Evolutionary conservation across 2,797 vertebrate genomes (phyloP).

Genomic region (Myioborus melanocephalus): DNA sequence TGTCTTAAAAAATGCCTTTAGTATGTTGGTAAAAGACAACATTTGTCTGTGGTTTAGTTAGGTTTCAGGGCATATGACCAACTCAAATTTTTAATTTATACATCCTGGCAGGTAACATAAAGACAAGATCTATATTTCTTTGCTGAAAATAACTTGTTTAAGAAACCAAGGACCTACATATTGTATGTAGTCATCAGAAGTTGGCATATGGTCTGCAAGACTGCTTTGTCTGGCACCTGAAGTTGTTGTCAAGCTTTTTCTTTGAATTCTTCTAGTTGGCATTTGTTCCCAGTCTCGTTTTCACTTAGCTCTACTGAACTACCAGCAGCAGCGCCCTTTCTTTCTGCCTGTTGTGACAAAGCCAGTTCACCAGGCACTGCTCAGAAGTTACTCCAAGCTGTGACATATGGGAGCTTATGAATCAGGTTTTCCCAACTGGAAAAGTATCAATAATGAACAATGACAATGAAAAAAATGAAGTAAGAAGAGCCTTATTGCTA

Average conservation of each 20-base stretch:
- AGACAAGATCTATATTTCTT: background rate
- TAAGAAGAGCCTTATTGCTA: background rate
- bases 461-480: background rate
- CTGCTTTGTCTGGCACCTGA: conserved; percentile 67
- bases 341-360: conserved; percentile 12
- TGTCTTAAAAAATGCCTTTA: background rate
- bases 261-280: conserved; percentile 39
- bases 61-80: background rate
- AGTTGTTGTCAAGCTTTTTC: conserved; percentile 57
- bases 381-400: conserved; percentile 1
- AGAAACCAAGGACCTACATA: conserved; percentile 13
- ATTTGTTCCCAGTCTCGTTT: conserved; percentile 28
- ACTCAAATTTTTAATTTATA: background rate
- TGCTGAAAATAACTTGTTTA: conserved; percentile 23
- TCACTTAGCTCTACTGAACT: conserved; percentile 35
- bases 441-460: background rate
- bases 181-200: conserved; percentile 29
- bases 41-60: background rate
- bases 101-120: background rate
- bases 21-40: background rate
- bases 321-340: conserved; percentile 12
- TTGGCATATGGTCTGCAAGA: conserved; percentile 50
- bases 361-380: background rate
- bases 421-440: background rate
- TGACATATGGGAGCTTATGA: background rate